phyloP scores from a whole-genome alignment of 2,888 invertebrate genomes.

The Entomobrya multifasciata region DNA sequence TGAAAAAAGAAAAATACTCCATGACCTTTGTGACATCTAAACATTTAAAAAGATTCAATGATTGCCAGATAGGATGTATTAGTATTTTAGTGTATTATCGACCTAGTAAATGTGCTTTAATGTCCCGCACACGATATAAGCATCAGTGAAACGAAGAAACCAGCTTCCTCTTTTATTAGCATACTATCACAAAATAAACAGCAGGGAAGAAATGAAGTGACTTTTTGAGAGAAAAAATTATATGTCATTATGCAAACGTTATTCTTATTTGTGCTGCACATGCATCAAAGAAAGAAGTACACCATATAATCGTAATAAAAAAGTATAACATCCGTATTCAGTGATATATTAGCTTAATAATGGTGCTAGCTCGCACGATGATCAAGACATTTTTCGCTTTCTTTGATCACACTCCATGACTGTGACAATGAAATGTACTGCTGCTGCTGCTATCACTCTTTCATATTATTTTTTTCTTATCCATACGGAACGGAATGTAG shows the following conservation, averaged over 20 bases:
- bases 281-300: neutral
- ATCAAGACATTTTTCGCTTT: conserved; percentile 52
- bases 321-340: conserved; percentile 22
- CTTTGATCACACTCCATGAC: conserved; percentile 64
- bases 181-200: neutral
- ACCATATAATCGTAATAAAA: conserved; percentile 11
- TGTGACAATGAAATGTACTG: conserved; percentile 59
- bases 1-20: conserved; percentile 18
- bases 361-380: conserved; percentile 24
- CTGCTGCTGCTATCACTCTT: neutral
- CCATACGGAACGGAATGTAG: conserved; percentile 20
- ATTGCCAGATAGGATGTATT: too few relatives aligned
- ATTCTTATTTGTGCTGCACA: conserved; percentile 15
- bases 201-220: conserved; percentile 22
- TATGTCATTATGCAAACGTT: conserved; percentile 60
- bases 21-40: conserved; percentile 46
- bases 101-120: conserved; percentile 11
- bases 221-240: conserved; percentile 1
- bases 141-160: neutral
- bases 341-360: conserved; percentile 46
- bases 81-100: neutral
- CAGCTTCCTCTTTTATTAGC: conserved; percentile 31
- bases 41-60: too few relatives aligned
- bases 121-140: neutral
- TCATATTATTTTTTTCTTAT: neutral